Conservation (phyloP, 1,140 invertebrate genomes). For the Trachelipus rathkii region DNA sequence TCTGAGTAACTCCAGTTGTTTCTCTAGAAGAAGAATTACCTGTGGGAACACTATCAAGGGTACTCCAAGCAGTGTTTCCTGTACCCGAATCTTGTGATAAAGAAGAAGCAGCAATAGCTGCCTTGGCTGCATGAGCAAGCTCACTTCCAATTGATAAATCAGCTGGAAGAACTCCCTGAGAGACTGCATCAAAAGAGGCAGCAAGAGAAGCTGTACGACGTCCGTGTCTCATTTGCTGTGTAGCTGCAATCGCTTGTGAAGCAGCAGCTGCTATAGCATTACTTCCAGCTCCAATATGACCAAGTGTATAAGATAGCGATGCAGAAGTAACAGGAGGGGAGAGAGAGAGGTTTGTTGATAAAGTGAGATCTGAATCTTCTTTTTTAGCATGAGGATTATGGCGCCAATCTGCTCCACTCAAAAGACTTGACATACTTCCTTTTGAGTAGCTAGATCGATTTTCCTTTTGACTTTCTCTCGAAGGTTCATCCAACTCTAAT, state of each 20-base stretch:
- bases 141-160: slow-evolving; percentile 64
- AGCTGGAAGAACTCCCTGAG: slow-evolving; percentile 54
- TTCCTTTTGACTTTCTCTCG: slow-evolving; percentile 58
- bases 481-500: slow-evolving; percentile 67
- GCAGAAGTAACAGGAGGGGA: slow-evolving; percentile 46
- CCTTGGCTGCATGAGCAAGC: slow-evolving; percentile 70
- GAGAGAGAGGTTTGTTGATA: slow-evolving; percentile 30
- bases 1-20: slow-evolving; percentile 19
- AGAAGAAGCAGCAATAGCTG: slow-evolving; percentile 66
- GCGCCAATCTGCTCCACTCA: slow-evolving; percentile 39
- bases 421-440: slow-evolving; percentile 25
- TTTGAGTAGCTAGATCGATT: slow-evolving; percentile 55
- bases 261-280: slow-evolving; percentile 90
- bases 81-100: slow-evolving; percentile 35
- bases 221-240: slow-evolving; percentile 93
- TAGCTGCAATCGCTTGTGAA: slow-evolving; percentile 91
- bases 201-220: slow-evolving; percentile 88
- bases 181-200: slow-evolving; percentile 85
- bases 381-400: slow-evolving; percentile 37
- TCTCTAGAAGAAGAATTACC: slow-evolving; percentile 4
- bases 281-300: slow-evolving; percentile 70
- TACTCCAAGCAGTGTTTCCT: slow-evolving; percentile 8
- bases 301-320: slow-evolving; percentile 59
- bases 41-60: slow-evolving; percentile 21
- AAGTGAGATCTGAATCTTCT: slow-evolving; percentile 36